phyloP scores from a whole-genome alignment of 2,113 vertebrate genomes.

The Amazona guildingii region DNA sequence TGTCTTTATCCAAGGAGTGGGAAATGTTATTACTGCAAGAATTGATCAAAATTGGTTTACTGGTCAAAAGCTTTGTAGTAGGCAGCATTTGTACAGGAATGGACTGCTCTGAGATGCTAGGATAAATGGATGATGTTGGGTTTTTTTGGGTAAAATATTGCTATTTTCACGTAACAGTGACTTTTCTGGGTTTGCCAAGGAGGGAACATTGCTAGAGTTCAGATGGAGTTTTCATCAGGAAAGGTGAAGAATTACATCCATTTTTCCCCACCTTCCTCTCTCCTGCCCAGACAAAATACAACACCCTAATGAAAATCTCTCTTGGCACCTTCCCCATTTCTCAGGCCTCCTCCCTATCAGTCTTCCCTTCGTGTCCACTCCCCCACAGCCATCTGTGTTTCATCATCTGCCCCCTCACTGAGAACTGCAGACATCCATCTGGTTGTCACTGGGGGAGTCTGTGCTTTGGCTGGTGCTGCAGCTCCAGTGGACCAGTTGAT shows the following conservation, averaged over 20 bases:
- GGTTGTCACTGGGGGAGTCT: constrained; percentile 3
- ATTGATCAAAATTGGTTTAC: not conserved
- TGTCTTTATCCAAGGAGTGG: not conserved
- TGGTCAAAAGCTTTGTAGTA: not conserved
- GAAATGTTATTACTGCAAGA: not conserved
- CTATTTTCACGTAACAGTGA: not conserved
- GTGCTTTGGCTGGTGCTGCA: constrained; percentile 14
- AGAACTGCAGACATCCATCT: constrained; percentile 9
- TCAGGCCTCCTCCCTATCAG: not conserved
- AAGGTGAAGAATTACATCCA: not conserved
- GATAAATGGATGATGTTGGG: not conserved
- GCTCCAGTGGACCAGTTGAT: constrained; percentile 8
- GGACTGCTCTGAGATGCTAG: not conserved
- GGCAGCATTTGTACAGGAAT: not conserved
- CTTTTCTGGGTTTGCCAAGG: not conserved
- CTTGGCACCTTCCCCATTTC: not conserved
- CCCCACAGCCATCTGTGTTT: constrained; percentile 16
- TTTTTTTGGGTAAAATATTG: not conserved
- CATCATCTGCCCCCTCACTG: rapidly evolving
- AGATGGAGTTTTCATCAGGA: not conserved
- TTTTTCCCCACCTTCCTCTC: not conserved
- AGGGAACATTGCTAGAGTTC: not conserved
- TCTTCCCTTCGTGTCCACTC: not conserved
- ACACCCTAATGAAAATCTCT: not conserved
- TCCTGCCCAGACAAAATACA: not conserved